Evolutionary conservation across 2,113 vertebrate species (phyloP), one percentile per base, ranked within the genome.

Genomic region (Bolborhynchus lineola): DNA sequence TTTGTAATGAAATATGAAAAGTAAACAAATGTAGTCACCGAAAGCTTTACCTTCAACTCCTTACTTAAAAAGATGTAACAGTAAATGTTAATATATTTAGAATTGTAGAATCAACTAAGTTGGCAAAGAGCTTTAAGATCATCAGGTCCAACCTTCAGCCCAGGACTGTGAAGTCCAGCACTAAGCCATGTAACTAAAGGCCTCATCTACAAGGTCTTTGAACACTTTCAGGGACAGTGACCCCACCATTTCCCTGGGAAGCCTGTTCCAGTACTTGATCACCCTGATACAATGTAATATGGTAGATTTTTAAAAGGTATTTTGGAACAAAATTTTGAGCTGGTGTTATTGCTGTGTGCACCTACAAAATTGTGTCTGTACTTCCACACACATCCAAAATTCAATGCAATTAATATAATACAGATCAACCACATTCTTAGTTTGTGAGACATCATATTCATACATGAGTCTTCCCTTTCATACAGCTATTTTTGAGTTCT

Each of bases 391-490:
- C 29, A 39, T 57, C 23, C n/a, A 82, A 63, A 91, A 90, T 83
- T 62, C 64, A 79, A 60, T 71, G 52, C 46, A 92, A 95, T 89
- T 80, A 65, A 42, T 88, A 18, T 47, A 82, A 69, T 35, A 92
- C 53, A 78, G 29, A 84, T 52, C 82, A 91, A 49, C 84, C 41
- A 29, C 47, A 65, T 49, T 92, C 63, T 70, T 65, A 79, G 62
- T 37, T 92, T 96, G 42, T 91, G 71, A 96, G 65, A 95, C 46
- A 85, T 71, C 24, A 6, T 91, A 71, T 81, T 77, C n/a, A 28
- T 71, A 46, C 3, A 10, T 93, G 82, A 89, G 19, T 52, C 8
- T 89, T 90, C 86, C 91, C 37, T 87, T 68, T 86, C 57, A 79
- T 39, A 70, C 7, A 53, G 29, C 20, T 64, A 37, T 63, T 78